phyloP scores from a whole-genome alignment of 35 echinoderm and acorn worm species.

The Hemicentrotus pulcherrimus region DNA sequence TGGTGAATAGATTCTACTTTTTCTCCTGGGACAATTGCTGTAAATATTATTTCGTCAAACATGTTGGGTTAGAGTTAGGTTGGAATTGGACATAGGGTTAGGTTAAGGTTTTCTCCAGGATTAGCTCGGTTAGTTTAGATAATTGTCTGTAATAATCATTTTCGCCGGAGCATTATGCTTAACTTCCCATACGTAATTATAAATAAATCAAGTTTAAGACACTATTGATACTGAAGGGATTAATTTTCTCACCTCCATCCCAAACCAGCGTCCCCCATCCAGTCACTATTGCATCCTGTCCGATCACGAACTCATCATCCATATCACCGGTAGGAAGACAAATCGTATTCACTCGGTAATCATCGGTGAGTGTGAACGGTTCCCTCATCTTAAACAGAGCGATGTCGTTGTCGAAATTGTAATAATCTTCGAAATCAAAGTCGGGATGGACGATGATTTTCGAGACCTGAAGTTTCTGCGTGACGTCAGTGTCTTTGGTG shows the following conservation, averaged over 20 bases:
- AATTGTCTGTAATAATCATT: no score
- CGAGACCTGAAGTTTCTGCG: conserved; percentile 32
- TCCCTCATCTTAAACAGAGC: conserved; percentile 35
- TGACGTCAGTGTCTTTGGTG: neutral
- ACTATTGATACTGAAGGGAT: no score
- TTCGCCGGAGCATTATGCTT: no score
- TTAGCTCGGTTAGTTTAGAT: no score
- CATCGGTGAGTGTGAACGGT: neutral
- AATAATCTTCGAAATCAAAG: neutral
- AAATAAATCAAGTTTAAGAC: no score
- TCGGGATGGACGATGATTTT: conserved; percentile 59
- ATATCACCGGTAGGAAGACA: conserved; percentile 54
- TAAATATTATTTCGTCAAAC: no score
- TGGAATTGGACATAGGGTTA: no score
- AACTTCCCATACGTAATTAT: no score
- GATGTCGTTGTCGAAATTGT: conserved; percentile 41
- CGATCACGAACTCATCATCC: conserved; percentile 29
- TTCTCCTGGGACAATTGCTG: no score
- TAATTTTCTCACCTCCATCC: neutral
- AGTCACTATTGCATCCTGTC: conserved; percentile 30
- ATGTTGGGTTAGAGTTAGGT: no score
- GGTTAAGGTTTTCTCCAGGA: no score
- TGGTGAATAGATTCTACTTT: no score
- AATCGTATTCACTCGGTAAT: conserved; percentile 45
- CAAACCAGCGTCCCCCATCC: conserved; percentile 52